Evolutionary conservation across 2,797 vertebrate species (phyloP), one percentile per base, ranked within the genome.

Genomic region (Eospalax fontanierii): DNA sequence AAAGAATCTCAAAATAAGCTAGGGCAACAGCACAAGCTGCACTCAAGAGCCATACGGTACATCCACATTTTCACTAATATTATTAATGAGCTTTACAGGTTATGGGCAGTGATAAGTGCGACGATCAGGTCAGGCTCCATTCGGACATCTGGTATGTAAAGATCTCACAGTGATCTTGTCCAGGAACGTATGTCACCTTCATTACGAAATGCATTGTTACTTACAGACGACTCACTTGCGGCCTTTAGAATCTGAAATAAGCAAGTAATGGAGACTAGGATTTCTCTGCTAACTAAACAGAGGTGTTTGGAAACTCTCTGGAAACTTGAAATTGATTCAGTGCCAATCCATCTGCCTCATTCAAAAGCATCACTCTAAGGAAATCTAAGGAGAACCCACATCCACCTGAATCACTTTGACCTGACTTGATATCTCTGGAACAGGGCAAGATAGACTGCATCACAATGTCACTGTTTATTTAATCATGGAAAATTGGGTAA

Each of bases 181-280:
- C 81, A 95, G 85, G 84, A 97, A 65, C 95, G 95, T 91, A 93
- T 96, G 96, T 81, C 92, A 40, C 91, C 65, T 88, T 97, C 97
- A 95, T 96, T 96, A 95, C 89, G 90, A 18, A 74, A 87, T 93
- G 84, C 91, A 96, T 95, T 95, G 95, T 96, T 93, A 97, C 96
- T 97, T 97, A 96, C 76, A 95, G 95, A 90, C 93, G 40, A 81
- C 75, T 76, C 28, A 2, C 97, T 97, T 95, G 96, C 95, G 94
- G 96, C 40, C 84, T 91, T 95, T 94, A 97, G 70, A 90, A 88
- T 80, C 92, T 88, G 68, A 96, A 95, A 80, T 95, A 80, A 96
- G 74, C 87, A 93, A 84, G 78, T 86, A 97, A 92, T 6, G 9
- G 83, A 80, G 68, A 90, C 38, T 79, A 93, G 50, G 26, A 76